Evolutionary conservation across 2,888 invertebrate species (phyloP).

Genomic region (Bhutanitis thaidina): DNA sequence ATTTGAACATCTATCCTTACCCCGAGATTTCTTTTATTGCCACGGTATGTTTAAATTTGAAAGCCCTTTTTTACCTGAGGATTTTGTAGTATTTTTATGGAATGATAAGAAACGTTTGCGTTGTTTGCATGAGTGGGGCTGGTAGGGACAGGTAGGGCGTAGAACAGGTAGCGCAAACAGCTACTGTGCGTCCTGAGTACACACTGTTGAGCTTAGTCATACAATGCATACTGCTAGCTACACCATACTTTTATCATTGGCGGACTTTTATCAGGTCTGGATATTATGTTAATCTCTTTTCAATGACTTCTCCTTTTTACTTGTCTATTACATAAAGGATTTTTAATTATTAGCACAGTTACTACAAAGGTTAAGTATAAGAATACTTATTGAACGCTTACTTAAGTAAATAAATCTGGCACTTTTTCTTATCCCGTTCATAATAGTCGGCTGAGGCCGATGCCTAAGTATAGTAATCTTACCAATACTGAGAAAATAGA

Average conservation of each 20-base stretch:
- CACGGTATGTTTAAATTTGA: slow-evolving; percentile 55
- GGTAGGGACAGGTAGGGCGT: slow-evolving; percentile 52
- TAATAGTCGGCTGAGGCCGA: no score
- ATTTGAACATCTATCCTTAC: slow-evolving; percentile 24
- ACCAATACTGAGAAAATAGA: no score
- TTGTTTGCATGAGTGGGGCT: slow-evolving; percentile 30
- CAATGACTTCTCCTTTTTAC: no score
- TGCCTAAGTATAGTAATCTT: no score
- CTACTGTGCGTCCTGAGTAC: slow-evolving; percentile 73
- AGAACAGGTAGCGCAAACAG: slow-evolving; percentile 74
- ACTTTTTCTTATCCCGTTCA: no score
- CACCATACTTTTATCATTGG: background rate
- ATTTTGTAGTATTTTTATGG: slow-evolving; percentile 62
- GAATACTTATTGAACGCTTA: no score
- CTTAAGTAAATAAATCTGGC: no score
- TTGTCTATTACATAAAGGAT: no score
- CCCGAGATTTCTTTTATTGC: slow-evolving; percentile 30
- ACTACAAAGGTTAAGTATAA: no score
- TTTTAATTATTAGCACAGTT: no score
- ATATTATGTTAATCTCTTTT: no score
- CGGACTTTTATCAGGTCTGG: no score
- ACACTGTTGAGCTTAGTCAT: slow-evolving; percentile 58
- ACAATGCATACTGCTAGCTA: slow-evolving; percentile 33
- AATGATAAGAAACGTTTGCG: slow-evolving; percentile 64
- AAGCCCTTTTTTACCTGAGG: slow-evolving; percentile 45